Evolutionary conservation across 2,797 vertebrate genomes (phyloP), one percentile per base, ranked within the genome.

Genomic region (Liasis olivaceus): DNA sequence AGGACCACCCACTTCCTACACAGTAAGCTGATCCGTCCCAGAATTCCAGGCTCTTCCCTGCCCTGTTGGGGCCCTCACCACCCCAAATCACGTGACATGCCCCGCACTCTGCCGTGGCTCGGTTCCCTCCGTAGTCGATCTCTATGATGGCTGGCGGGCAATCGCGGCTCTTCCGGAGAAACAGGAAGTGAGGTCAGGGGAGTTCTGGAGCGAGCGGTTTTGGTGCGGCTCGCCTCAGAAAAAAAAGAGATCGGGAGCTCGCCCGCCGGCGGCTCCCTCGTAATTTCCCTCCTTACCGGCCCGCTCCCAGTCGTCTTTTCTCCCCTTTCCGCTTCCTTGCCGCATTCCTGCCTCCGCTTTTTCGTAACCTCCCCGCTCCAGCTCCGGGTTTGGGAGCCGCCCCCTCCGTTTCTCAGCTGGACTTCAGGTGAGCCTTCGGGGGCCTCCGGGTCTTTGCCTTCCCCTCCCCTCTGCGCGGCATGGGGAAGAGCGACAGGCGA

Each of bases 371-470:
- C 14, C 7, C 9, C n/a, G 17, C 26, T 77, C 69, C n/a, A 24
- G 5, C 77, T 69, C 77, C 26, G 54, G 54, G 54, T 88, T 59
- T 42, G 42, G 88, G 63, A 86, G 63, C 56, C 84, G 63, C 87
- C 69, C 51, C 72, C 91, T 42, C 59, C n/a, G 66, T 58, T 59
- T 62, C 69, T 54, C 86, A 36, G 91, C 56, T 77, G 92, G 89
- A 77, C 85, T 51, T 36, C 92, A 28, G 92, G 92, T 93, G 87
- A 89, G 90, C 62, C 59, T 47, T 28, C 15, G 31, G 51, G 92
- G 89, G 86, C 59, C 85, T 63, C 9, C 2, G 12, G n/a, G 15
- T 22, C 64, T 56, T 28, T 88, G 1, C 7, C n/a, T 31, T 17
- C 20, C 42, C 5, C 4, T 11, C 28, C 42, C 56, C 66, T 85